phyloP scores from a whole-genome alignment of 2,888 invertebrate genomes.

The Coleophora flavipennella region DNA sequence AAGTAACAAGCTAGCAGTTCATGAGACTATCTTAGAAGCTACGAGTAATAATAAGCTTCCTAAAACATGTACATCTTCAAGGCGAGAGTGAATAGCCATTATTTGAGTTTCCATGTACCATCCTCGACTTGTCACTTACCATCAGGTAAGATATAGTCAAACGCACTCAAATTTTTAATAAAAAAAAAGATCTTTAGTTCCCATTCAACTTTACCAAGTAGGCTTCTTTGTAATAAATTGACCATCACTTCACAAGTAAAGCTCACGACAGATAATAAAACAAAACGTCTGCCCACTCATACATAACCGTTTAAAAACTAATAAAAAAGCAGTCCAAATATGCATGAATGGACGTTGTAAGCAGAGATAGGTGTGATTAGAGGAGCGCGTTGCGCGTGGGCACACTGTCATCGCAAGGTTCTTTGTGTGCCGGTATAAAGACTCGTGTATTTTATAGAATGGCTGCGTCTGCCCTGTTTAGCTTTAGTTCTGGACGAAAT shows the following conservation, averaged over 20 bases:
- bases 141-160: no score
- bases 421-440: conserved; percentile 47
- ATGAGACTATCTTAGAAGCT: no score
- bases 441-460: conserved; percentile 31
- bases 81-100: no score
- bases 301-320: conserved; percentile 33
- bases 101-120: no score
- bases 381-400: conserved; percentile 51
- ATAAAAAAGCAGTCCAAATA: conserved; percentile 49
- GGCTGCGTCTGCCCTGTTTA: conserved; percentile 18
- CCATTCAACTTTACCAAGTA: background rate
- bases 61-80: no score
- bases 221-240: conserved; percentile 5
- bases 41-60: no score
- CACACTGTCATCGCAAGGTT: conserved; percentile 64
- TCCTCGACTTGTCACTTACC: no score
- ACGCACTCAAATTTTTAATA: no score
- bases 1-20: no score
- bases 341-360: conserved; percentile 52
- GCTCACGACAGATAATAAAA: conserved; percentile 33
- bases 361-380: conserved; percentile 64
- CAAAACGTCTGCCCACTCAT: conserved; percentile 55
- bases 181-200: no score
- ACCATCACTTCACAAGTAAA: background rate
- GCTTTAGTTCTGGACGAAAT: no score